These are phyloP conservation scores for Drosophila diplacantha DNA, from an alignment of 2,888 invertebrate genomes.

Conservation along the genomic window DNA sequence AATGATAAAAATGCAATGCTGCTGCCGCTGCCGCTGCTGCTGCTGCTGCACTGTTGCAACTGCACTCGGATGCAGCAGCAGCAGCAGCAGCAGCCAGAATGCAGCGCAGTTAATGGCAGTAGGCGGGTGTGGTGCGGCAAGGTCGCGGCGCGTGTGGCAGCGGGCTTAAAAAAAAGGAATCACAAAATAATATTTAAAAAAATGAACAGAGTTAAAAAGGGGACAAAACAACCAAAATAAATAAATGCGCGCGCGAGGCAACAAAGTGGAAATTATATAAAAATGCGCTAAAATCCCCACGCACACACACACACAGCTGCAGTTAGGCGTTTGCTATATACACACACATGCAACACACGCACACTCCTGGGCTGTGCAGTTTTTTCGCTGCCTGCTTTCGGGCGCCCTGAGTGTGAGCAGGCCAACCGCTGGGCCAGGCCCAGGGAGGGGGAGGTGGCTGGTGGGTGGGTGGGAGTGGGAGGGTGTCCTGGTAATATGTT, in stretches of 20 bases:
- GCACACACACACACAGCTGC: slow-evolving; percentile 25
- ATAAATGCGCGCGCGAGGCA: slow-evolving; percentile 52
- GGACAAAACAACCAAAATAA: slow-evolving; percentile 67
- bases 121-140: slow-evolving; percentile 61
- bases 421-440: slow-evolving; percentile 29
- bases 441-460: not conserved
- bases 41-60: slow-evolving; percentile 6
- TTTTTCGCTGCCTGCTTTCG: slow-evolving; percentile 35
- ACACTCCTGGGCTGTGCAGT: slow-evolving; percentile 6
- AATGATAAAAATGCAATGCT: slow-evolving; percentile 38
- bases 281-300: slow-evolving; percentile 67
- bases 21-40: not conserved
- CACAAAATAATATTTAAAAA: not conserved
- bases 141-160: slow-evolving; percentile 58
- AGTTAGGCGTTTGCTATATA: slow-evolving; percentile 33
- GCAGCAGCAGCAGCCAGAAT: slow-evolving; percentile 8
- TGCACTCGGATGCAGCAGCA: not conserved
- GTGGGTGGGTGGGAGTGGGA: slow-evolving; percentile 3
- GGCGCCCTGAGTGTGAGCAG: slow-evolving; percentile 49
- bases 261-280: slow-evolving; percentile 71
- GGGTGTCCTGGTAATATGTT: slow-evolving; percentile 62
- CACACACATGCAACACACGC: slow-evolving; percentile 7
- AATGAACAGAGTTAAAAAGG: slow-evolving; percentile 29
- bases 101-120: slow-evolving; percentile 43
- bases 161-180: slow-evolving; percentile 13